Percentiles rank a stretch among this genome's conserved stretches.
phyloP scores from a whole-genome alignment of 2,113 vertebrate species.

The Leucopternis melanops region DNA sequence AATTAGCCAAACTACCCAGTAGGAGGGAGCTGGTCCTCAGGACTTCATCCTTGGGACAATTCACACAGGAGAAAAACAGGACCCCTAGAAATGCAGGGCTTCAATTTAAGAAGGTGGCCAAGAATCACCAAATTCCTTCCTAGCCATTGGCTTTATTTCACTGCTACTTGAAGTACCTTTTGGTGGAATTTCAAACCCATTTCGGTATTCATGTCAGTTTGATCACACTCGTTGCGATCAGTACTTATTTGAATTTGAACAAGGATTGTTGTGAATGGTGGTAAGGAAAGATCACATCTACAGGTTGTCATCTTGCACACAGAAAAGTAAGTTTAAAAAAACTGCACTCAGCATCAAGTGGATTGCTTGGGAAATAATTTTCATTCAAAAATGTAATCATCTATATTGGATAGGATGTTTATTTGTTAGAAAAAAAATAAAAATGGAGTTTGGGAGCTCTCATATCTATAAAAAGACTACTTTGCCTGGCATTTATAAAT shows the following conservation, averaged over 20 bases:
- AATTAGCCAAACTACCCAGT: background rate
- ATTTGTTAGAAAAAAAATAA: constrained; percentile 71
- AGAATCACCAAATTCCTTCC: background rate
- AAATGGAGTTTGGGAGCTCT: constrained; percentile 63
- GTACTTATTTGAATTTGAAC: constrained; percentile 20
- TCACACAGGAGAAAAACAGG: background rate
- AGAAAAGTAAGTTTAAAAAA: background rate
- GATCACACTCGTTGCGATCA: background rate
- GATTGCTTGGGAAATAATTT: constrained; percentile 69
- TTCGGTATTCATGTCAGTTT: background rate
- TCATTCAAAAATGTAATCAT: constrained; percentile 75
- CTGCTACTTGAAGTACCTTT: background rate
- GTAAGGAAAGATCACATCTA: background rate
- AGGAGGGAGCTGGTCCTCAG: background rate
- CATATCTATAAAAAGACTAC: constrained; percentile 68
- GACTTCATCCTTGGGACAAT: background rate
- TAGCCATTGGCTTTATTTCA: background rate
- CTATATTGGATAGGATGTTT: constrained; percentile 68
- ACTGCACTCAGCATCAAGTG: constrained; percentile 32
- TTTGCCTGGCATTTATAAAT: constrained; percentile 75
- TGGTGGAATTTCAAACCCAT: background rate
- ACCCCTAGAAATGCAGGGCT: background rate
- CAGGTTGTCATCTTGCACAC: constrained; percentile 4
- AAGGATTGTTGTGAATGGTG: background rate
- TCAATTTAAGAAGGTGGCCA: background rate